These are phyloP conservation scores for Tonatia bakeri DNA, from an alignment of 2,113 vertebrate species.

Conservation along the genomic window DNA sequence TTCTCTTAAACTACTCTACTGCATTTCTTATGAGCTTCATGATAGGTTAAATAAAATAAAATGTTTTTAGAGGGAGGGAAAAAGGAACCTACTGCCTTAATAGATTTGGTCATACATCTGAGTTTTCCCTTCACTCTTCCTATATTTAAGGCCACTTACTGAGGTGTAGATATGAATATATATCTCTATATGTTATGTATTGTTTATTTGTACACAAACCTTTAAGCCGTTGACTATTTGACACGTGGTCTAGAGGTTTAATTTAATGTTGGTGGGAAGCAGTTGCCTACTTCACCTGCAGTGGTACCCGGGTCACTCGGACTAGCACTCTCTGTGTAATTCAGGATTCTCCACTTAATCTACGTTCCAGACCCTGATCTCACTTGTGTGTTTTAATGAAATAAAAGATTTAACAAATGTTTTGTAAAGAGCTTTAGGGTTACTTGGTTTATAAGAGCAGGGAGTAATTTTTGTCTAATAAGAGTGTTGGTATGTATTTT, in stretches of 20 bases:
- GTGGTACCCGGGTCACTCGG: not conserved
- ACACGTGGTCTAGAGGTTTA: not conserved
- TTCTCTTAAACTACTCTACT: not conserved
- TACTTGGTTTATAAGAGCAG: not conserved
- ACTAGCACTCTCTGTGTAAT: not conserved
- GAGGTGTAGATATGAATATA: not conserved
- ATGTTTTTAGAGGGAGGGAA: not conserved
- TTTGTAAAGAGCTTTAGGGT: not conserved
- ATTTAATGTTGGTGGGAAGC: not conserved
- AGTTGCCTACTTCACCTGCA: not conserved
- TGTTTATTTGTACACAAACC: not conserved
- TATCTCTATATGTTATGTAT: not conserved
- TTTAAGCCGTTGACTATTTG: not conserved
- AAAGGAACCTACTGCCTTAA: not conserved
- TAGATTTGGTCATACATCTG: not conserved
- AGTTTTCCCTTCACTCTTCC: not conserved
- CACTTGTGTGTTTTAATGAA: not conserved
- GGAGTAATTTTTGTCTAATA: not conserved
- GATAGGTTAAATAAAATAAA: not conserved
- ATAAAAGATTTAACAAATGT: not conserved
- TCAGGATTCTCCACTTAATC: not conserved
- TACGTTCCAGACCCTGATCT: not conserved
- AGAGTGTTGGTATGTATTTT: not conserved
- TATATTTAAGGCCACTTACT: not conserved
- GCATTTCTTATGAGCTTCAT: not conserved